Evolutionary conservation across 2,888 invertebrate species (phyloP).

Genomic region (Drosophila nr. perissopoda): DNA sequence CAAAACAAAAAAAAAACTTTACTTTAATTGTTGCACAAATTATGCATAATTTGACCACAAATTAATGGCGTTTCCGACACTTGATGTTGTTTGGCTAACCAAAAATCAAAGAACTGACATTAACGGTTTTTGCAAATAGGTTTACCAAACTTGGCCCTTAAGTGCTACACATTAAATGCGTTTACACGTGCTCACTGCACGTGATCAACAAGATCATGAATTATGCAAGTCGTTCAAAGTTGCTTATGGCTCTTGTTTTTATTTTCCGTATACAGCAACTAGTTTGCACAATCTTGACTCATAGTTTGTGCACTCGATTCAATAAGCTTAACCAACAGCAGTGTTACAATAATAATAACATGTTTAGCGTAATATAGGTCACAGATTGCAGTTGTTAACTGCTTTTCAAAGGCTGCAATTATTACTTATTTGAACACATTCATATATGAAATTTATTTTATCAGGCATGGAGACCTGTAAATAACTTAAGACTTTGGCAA

Average conservation of each 20-base stretch:
- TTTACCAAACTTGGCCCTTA: slow-evolving; percentile 22
- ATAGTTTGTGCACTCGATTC: slow-evolving; percentile 8
- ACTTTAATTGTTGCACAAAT: slow-evolving; percentile 70
- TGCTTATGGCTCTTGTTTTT: slow-evolving; percentile 12
- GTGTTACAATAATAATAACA: slow-evolving; percentile 14
- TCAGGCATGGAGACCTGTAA: slow-evolving; percentile 5
- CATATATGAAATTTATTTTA: background rate
- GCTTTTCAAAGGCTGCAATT: slow-evolving; percentile 24
- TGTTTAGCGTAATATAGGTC: slow-evolving; percentile 43
- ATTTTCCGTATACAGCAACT: slow-evolving; percentile 22
- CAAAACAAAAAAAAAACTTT: slow-evolving; percentile 20
- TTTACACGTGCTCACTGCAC: slow-evolving; percentile 36
- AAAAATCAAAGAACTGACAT: slow-evolving; percentile 36
- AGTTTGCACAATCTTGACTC: slow-evolving; percentile 16
- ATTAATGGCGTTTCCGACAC: slow-evolving; percentile 66
- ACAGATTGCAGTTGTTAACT: slow-evolving; percentile 41
- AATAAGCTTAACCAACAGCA: slow-evolving; percentile 10
- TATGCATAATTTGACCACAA: slow-evolving; percentile 59
- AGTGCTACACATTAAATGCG: slow-evolving; percentile 27
- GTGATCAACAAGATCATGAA: slow-evolving; percentile 22
- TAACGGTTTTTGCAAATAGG: slow-evolving; percentile 42
- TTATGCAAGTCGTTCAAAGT: slow-evolving; percentile 9
- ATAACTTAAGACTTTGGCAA: slow-evolving; percentile 33
- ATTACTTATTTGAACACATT: slow-evolving; percentile 10
- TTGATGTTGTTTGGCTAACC: slow-evolving; percentile 28